phyloP scores from a whole-genome alignment of 2,113 vertebrate genomes.

The Ammodytes dubius region DNA sequence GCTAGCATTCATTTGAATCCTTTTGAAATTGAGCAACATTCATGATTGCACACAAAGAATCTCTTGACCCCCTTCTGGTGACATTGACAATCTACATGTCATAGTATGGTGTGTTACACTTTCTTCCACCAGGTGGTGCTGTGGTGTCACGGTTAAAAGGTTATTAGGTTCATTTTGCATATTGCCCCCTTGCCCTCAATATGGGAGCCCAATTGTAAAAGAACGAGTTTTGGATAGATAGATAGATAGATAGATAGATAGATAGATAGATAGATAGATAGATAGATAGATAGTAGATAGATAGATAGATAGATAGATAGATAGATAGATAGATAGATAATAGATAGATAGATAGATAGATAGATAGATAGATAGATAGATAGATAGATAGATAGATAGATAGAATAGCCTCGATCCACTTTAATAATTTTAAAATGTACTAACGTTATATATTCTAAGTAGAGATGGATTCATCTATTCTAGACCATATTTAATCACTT shows the following conservation, averaged over 20 bases:
- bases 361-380: no score
- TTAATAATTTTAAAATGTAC: no score
- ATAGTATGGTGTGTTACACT: not conserved
- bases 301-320: no score
- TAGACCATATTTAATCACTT: not conserved
- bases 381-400: no score
- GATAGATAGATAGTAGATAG: no score
- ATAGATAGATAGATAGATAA: no score
- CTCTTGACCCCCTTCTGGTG: conserved; percentile 26
- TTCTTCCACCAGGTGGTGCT: conserved; percentile 52
- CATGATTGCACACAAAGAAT: not conserved
- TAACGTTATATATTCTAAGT: no score
- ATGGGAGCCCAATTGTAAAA: not conserved
- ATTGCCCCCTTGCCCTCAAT: not conserved
- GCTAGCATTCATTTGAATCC: not conserved
- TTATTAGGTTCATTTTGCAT: conserved; percentile 6
- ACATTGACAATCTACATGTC: conserved; percentile 20
- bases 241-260: no score
- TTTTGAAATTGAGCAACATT: not conserved
- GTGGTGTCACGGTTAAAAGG: conserved; percentile 14
- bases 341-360: no score
- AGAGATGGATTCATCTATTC: no score
- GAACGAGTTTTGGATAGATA: not conserved
- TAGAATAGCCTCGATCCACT: no score
- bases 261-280: no score